Percentiles rank a stretch among this genome's conserved stretches.
These are phyloP conservation scores for Phyllotreta cruciferae DNA, from an alignment of 2,888 invertebrate genomes.

Conservation along the genomic window DNA sequence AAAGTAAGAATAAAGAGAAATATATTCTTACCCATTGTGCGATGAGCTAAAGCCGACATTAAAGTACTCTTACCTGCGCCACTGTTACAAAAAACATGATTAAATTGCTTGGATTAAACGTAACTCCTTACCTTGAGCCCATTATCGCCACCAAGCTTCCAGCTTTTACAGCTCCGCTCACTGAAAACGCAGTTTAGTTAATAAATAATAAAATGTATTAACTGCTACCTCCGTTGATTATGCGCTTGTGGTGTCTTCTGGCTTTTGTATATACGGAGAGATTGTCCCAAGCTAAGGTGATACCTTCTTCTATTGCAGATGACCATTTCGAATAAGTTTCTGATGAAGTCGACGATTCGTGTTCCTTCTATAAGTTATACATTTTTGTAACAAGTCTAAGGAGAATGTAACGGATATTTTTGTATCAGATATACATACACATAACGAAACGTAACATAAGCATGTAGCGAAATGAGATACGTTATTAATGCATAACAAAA, in stretches of 20 bases:
- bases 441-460: too few relatives aligned
- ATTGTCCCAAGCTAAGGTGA: constrained; percentile 82
- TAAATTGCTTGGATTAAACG: not conserved
- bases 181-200: constrained; percentile 60
- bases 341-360: constrained; percentile 13
- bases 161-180: constrained; percentile 80
- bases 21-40: constrained; percentile 70
- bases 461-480: too few relatives aligned
- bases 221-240: constrained; percentile 75
- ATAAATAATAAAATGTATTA: constrained; percentile 13
- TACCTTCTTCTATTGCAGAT: constrained; percentile 65
- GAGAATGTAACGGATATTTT: not conserved
- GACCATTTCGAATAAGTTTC: constrained; percentile 64
- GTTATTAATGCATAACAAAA: too few relatives aligned
- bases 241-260: constrained; percentile 68
- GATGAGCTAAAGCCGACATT: constrained; percentile 82
- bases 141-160: constrained; percentile 84
- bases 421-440: too few relatives aligned
- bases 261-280: constrained; percentile 72
- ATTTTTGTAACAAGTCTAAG: not conserved
- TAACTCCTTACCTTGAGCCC: constrained; percentile 83
- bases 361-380: constrained; percentile 19
- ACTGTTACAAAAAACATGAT: constrained; percentile 57
- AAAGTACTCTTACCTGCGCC: constrained; percentile 92
- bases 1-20: too few relatives aligned